Conservation (phyloP, 2,888 invertebrate genomes). For the Choreutis nemorana region DNA sequence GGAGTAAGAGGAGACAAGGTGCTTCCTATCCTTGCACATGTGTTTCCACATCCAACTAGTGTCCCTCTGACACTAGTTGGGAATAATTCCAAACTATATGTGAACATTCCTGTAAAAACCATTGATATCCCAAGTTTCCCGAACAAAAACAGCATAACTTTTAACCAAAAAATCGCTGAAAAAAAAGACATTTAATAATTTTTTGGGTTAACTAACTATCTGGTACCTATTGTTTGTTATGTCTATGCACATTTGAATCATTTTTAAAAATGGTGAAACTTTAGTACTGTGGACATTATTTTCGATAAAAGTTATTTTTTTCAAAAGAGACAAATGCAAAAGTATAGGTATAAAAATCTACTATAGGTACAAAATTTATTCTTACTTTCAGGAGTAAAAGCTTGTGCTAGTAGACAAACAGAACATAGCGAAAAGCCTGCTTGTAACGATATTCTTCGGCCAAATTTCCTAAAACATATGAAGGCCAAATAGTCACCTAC, state of each 20-base stretch:
- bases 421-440: slow-evolving; percentile 31
- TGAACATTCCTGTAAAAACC: slow-evolving; percentile 44
- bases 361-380: slow-evolving; percentile 6
- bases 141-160: slow-evolving; percentile 30
- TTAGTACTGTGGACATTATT: background rate
- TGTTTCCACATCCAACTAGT: slow-evolving; percentile 37
- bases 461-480: slow-evolving; percentile 33
- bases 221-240: background rate
- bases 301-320: background rate
- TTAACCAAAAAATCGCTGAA: slow-evolving; percentile 39
- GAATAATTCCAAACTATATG: slow-evolving; percentile 42
- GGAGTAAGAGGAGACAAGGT: slow-evolving; percentile 46
- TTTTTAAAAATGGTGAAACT: background rate
- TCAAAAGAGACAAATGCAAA: background rate
- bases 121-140: slow-evolving; percentile 40
- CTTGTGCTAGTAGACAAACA: slow-evolving; percentile 31
- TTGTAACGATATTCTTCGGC: slow-evolving; percentile 35
- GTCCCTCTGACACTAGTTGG: slow-evolving; percentile 47
- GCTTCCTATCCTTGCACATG: slow-evolving; percentile 39
- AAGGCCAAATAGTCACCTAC: slow-evolving; percentile 41
- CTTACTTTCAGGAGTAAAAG: slow-evolving; percentile 36
- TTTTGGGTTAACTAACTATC: background rate
- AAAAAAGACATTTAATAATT: slow-evolving; percentile 10
- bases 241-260: background rate
- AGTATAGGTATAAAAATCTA: background rate